phyloP scores from a whole-genome alignment of 2,888 invertebrate genomes.

The Drosophila nigritarsus region DNA sequence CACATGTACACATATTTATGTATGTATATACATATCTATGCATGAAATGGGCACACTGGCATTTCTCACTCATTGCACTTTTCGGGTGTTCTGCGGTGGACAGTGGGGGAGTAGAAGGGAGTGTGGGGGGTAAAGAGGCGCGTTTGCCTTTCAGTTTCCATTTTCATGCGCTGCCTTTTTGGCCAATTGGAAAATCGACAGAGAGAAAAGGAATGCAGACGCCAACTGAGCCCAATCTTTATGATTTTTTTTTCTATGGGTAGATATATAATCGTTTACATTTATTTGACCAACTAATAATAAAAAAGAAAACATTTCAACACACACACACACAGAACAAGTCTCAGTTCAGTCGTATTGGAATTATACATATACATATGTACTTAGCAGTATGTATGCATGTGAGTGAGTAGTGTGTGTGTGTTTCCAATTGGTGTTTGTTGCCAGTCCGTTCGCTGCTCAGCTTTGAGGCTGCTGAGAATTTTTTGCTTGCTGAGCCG shows the following conservation, averaged over 20 bases:
- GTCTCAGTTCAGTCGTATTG: slow-evolving; percentile 52
- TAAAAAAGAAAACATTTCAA: slow-evolving; percentile 43
- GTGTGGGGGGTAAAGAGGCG: slow-evolving; percentile 10
- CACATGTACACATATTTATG: slow-evolving; percentile 9
- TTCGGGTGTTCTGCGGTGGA: slow-evolving; percentile 20
- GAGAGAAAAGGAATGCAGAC: slow-evolving; percentile 34
- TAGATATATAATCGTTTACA: slow-evolving; percentile 21
- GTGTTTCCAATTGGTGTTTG: slow-evolving; percentile 63
- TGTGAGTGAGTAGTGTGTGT: slow-evolving; percentile 35
- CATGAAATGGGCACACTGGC: slow-evolving; percentile 52
- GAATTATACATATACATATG: slow-evolving; percentile 45
- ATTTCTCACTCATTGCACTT: slow-evolving; percentile 62
- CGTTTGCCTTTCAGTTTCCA: slow-evolving; percentile 29
- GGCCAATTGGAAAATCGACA: slow-evolving; percentile 56
- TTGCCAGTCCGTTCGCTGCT: slow-evolving; percentile 62
- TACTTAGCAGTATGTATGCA: slow-evolving; percentile 61
- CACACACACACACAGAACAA: slow-evolving; percentile 52
- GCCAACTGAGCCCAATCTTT: slow-evolving; percentile 47
- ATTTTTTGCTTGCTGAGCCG: slow-evolving; percentile 64
- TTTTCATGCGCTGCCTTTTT: slow-evolving; percentile 35
- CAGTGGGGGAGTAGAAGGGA: not conserved
- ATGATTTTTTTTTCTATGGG: slow-evolving; percentile 15
- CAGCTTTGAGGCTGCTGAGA: slow-evolving; percentile 59
- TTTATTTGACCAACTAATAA: slow-evolving; percentile 32
- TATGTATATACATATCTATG: slow-evolving; percentile 20